Base-by-base conservation (phyloP, 2,113 vertebrate genomes). In the Xenotilapia longispinis region DNA sequence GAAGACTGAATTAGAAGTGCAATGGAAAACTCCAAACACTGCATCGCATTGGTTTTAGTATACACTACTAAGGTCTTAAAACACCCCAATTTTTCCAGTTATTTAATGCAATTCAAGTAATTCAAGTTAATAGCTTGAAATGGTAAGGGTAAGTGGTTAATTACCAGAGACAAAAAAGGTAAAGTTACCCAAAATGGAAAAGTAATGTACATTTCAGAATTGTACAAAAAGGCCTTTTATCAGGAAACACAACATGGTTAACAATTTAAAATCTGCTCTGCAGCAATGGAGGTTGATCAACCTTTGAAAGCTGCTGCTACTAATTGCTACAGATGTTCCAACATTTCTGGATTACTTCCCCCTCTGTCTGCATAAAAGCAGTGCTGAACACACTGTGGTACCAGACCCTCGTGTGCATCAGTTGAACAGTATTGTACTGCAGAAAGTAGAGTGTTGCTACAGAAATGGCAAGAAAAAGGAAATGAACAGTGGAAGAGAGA, bases 401-500 rank as follows among this genome's bases (percentile, higher is more conserved):
- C 49, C 8, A 51, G 2, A 51, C 17, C 49, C 0, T n/a, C 17
- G 19, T 51, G 33, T 0, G 33, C 0, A 33, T 33, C 33, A 33
- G 33, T 33, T 33, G 33, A 33, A 33, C 33, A 33, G 31, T 33
- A 7, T 33, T 33, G 7, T 33, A 33, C 31, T 33, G 31, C 31
- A 33, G 31, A 33, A 33, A 33, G 31, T 33, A 3, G 31, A 33
- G 31, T 33, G 31, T 33, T 33, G 31, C 31, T 33, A 33, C 7
- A 33, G 3, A 33, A 33, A 0, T 33, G 31, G 31, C 31, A 33
- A 33, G 31, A 33, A 33, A 33, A 1, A 33, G 31, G 1, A 1
- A 7, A 33, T 33, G 1, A 33, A 33, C 31, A 33, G 31, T 33
- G 31, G 31, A 33, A 33, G 31, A 33, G 31, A 1, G 31, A 33